Evolutionary conservation across 2,888 invertebrate species (phyloP).

Genomic region (Tiphia femorata): DNA sequence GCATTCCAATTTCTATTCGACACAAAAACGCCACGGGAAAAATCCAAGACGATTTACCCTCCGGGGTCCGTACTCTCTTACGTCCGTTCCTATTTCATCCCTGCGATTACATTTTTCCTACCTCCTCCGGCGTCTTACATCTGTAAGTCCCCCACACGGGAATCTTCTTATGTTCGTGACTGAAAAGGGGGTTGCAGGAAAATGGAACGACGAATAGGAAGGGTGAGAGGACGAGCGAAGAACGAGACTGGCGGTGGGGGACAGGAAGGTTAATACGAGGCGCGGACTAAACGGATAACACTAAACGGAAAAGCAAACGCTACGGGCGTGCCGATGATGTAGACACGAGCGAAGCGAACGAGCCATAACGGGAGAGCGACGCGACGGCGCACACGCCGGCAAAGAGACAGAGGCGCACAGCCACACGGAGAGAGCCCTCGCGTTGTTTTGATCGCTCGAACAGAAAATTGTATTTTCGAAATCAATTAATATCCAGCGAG

Average conservation of each 20-base stretch:
- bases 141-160: too few species aligned
- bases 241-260: too few species aligned
- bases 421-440: constrained; percentile 8
- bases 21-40: too few species aligned
- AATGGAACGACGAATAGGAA: neutral
- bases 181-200: too few species aligned
- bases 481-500: constrained; percentile 66
- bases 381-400: neutral
- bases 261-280: constrained; percentile 5
- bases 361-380: constrained; percentile 14
- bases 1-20: too few species aligned
- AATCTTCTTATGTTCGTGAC: too few species aligned
- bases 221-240: constrained; percentile 8
- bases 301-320: constrained; percentile 29
- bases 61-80: too few species aligned
- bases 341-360: constrained; percentile 11
- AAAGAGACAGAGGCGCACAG: neutral
- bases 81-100: too few species aligned
- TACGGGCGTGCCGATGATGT: constrained; percentile 28
- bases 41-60: too few species aligned
- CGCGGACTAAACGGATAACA: constrained; percentile 18
- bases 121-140: too few species aligned
- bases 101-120: too few species aligned
- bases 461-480: constrained; percentile 67
- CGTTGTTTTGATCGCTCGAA: constrained; percentile 64